Conservation (phyloP, 1,140 invertebrate species). For the Musca domestica region DNA sequence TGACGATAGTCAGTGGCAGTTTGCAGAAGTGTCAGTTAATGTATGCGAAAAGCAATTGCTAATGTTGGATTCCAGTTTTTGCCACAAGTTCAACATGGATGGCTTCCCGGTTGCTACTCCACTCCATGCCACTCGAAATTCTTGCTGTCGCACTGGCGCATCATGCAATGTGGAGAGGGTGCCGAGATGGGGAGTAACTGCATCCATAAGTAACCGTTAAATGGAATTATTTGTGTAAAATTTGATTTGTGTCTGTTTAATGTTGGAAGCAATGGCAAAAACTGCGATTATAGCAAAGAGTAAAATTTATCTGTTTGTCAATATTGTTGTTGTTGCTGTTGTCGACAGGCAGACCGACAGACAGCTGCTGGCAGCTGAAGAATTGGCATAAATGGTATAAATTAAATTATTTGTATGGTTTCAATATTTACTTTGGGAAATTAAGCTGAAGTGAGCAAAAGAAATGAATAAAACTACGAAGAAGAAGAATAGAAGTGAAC, state of each 20-base stretch:
- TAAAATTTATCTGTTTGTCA: neutral
- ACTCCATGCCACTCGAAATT: neutral
- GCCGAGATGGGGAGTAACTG: neutral
- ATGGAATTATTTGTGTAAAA: conserved; percentile 22
- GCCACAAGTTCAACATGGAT: no score
- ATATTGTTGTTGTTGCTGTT: neutral
- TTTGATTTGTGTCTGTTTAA: conserved; percentile 21
- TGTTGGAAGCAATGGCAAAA: neutral
- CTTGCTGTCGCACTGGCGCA: neutral
- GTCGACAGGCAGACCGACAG: neutral
- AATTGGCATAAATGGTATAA: neutral
- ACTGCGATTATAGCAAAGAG: neutral
- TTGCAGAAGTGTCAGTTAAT: neutral
- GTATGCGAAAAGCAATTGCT: conserved; percentile 15
- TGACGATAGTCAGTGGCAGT: no score
- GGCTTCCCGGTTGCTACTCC: neutral
- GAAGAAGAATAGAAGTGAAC: no score
- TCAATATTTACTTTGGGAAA: conserved; percentile 19
- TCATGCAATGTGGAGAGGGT: neutral
- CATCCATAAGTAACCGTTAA: conserved; percentile 17
- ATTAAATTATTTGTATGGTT: conserved; percentile 20
- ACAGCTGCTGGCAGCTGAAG: no score
- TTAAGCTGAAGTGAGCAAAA: conserved; percentile 20
- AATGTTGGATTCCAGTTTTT: neutral
- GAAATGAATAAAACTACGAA: neutral